Base-by-base conservation (phyloP, 1,140 invertebrate genomes). In the Drosophila hydei region DNA sequence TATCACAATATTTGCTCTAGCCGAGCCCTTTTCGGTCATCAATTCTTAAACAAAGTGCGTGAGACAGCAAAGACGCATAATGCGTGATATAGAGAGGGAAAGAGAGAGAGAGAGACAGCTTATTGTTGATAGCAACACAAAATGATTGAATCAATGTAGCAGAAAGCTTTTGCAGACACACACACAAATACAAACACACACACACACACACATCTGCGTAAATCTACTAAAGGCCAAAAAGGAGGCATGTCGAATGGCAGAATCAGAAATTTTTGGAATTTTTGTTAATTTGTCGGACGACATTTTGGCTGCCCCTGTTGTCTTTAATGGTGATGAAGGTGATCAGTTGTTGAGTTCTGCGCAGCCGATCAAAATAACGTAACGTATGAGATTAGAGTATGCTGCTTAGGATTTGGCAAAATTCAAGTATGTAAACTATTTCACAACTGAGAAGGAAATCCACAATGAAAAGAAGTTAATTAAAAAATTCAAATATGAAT, bases 281-380 rank as follows among this genome's bases (percentile, higher is more conserved):
- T 88, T 88, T 88, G 83, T 83, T 77, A 88, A 88, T 88, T 88
- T 88, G 83, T 88, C 76, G 83, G 72, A 87, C 67, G 78, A 87
- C 71, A 88, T 88, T 75, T 87, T 63, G 81, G 81, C 30, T 81
- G 83, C 81, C 77, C 43, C 78, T 78, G 78, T 45, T 63, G 72
- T 59, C 52, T 38, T 73, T 47, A 58, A 59, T 73, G 64, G 16
- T 56, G 56, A 60, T 54, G 27, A 58, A 65, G 68, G 52, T 65
- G 61, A 48, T 23, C 62, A 43, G 38, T 9, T 42, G 40, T 23
- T 18, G 48, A 45, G 25, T 7, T 25, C n/a, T 56, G 36, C 36
- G 47, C 45, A 52, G 43, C 40, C 21, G 33, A 71, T 50, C 36
- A 33, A 55, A 71, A 38, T n/a, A 12, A n/a, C n/a, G 27, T 30